These are phyloP conservation scores for Struthio camelus DNA, from an alignment of 2,113 vertebrate genomes.

Conservation along the genomic window DNA sequence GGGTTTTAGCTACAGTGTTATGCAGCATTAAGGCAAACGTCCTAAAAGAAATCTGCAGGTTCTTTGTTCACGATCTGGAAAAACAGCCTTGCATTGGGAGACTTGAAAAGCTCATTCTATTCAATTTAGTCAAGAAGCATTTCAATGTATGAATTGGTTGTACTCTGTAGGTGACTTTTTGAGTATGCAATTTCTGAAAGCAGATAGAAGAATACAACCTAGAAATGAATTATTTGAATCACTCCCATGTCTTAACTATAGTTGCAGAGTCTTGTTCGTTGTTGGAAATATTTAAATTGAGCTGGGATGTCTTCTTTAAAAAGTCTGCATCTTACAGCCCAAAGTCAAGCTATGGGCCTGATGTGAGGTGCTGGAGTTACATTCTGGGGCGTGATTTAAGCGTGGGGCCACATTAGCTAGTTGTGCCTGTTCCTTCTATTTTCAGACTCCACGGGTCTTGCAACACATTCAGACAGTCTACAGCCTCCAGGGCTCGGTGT, in stretches of 20 bases:
- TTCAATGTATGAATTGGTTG: not conserved
- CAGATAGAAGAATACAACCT: not conserved
- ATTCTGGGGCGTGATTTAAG: not conserved
- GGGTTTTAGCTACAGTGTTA: not conserved
- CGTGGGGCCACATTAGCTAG: too few relatives aligned
- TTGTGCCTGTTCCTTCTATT: not conserved
- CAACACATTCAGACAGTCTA: accelerated
- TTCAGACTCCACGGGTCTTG: too few relatives aligned
- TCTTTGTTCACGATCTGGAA: not conserved
- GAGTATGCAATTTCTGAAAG: not conserved
- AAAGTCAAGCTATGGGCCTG: accelerated
- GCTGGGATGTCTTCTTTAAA: not conserved
- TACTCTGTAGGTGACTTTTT: not conserved
- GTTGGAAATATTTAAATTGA: not conserved
- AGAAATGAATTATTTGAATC: not conserved
- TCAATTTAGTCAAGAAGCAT: not conserved
- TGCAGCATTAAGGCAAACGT: accelerated
- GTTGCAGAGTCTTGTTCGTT: not conserved
- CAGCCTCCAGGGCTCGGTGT: too few relatives aligned
- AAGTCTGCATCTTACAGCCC: not conserved
- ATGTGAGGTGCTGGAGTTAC: not conserved
- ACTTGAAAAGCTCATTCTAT: not conserved
- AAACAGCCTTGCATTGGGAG: not conserved
- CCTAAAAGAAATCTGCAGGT: not conserved
- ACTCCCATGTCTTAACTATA: too few relatives aligned